Conservation (phyloP, 2,888 invertebrate genomes). For the Hermaeophaga mercurialis region DNA sequence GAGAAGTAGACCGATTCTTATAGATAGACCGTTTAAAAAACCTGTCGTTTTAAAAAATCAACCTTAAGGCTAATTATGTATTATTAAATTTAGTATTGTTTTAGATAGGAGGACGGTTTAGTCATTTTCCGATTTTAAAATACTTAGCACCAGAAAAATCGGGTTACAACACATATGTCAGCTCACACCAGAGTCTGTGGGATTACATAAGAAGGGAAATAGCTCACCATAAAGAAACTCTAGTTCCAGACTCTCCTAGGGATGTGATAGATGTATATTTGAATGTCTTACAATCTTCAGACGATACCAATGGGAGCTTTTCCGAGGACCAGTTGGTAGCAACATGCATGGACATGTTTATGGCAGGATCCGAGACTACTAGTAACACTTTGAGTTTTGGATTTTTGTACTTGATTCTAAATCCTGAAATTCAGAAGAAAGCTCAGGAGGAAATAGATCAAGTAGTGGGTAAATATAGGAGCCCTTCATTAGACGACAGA, state of each 20-base stretch:
- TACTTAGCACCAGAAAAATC: slow-evolving; percentile 75
- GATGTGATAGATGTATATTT: slow-evolving; percentile 86
- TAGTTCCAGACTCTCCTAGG: slow-evolving; percentile 66
- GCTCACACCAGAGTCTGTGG: slow-evolving; percentile 74
- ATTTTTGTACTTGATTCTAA: slow-evolving; percentile 73
- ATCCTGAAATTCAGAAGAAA: slow-evolving; percentile 73
- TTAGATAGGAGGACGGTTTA: slow-evolving; percentile 15
- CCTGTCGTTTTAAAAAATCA: no score
- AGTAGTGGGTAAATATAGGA: slow-evolving; percentile 71
- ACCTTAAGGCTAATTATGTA: no score
- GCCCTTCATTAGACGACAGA: slow-evolving; percentile 73
- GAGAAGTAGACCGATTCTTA: no score
- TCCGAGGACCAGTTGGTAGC: slow-evolving; percentile 78
- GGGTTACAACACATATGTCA: slow-evolving; percentile 75
- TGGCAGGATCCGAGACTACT: slow-evolving; percentile 87
- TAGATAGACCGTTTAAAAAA: no score
- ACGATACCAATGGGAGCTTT: slow-evolving; percentile 57
- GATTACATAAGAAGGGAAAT: slow-evolving; percentile 74
- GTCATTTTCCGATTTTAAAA: slow-evolving; percentile 67
- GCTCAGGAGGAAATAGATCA: slow-evolving; percentile 80
- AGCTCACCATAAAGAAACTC: slow-evolving; percentile 70
- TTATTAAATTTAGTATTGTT: no score
- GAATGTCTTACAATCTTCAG: slow-evolving; percentile 66
- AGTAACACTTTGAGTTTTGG: slow-evolving; percentile 78
- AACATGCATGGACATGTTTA: slow-evolving; percentile 83